Conservation (phyloP, 1,140 invertebrate genomes). For the Aphis craccivora region DNA sequence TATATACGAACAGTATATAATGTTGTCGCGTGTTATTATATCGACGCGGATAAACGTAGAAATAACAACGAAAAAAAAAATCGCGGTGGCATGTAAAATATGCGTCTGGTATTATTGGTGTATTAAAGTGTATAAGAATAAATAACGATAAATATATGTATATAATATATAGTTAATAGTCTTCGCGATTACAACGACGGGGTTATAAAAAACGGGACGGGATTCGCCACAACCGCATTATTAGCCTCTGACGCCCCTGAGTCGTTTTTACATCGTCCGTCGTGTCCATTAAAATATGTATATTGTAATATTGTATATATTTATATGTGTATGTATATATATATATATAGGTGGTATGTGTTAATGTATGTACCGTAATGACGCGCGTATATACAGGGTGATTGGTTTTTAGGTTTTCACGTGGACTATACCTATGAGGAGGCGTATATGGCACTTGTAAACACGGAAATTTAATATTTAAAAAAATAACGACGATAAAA, state of each 20-base stretch:
- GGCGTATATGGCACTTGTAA: too few relatives aligned
- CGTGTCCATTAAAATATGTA: neutral
- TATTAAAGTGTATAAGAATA: conserved; percentile 14
- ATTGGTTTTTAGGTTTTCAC: neutral
- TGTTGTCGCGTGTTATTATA: neutral
- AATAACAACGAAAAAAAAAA: neutral
- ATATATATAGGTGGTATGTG: neutral
- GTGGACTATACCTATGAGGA: neutral
- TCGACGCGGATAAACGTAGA: neutral
- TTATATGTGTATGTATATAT: neutral
- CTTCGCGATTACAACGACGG: neutral
- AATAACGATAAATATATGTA: conserved; percentile 12
- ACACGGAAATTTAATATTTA: too few relatives aligned
- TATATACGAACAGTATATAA: neutral
- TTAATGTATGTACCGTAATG: neutral
- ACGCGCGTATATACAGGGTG: neutral
- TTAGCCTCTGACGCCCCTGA: neutral
- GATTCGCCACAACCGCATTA: neutral
- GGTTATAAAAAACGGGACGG: neutral
- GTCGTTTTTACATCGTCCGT: neutral
- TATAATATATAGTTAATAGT: neutral
- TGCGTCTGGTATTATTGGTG: neutral
- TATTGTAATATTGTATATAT: neutral
- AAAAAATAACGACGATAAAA: too few relatives aligned
- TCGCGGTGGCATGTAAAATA: conserved; percentile 2